These are phyloP conservation scores for Stegana nigrithorax DNA, from an alignment of 2,888 invertebrate genomes.

Conservation along the genomic window DNA sequence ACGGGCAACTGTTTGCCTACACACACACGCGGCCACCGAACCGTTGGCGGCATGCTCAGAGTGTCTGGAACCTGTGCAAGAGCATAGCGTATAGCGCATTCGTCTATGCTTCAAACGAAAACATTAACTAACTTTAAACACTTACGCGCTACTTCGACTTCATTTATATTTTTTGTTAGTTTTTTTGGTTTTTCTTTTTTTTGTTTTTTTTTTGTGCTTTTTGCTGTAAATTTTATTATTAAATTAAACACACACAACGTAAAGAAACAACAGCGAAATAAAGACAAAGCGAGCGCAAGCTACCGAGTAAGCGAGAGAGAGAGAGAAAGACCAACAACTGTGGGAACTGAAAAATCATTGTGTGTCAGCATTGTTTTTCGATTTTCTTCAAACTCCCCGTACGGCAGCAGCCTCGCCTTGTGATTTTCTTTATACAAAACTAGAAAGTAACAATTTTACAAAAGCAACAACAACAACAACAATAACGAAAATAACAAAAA, in stretches of 20 bases:
- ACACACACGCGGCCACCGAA: too few relatives aligned
- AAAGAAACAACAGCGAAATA: neutral
- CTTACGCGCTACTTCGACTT: neutral
- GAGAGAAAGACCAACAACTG: conserved; percentile 7
- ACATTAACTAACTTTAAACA: neutral
- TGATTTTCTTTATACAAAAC: neutral
- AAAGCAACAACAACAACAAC: neutral
- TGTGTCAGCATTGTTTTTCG: conserved; percentile 13
- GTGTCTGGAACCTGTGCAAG: too few relatives aligned
- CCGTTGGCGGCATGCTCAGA: too few relatives aligned
- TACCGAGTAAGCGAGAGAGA: neutral
- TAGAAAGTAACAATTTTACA: conserved; percentile 11
- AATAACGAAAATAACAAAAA: neutral
- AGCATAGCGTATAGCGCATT: neutral
- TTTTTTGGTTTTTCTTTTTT: neutral
- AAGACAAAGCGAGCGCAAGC: neutral
- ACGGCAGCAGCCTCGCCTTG: too few relatives aligned
- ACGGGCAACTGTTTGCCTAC: too few relatives aligned
- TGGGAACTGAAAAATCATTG: conserved; percentile 11
- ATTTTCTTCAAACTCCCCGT: neutral
- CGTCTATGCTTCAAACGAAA: neutral
- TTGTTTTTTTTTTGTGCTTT: neutral
- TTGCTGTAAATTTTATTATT: conserved; percentile 16
- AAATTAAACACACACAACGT: conserved; percentile 7
- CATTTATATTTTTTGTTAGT: neutral